These are phyloP conservation scores for Acropternis orthonyx DNA, from an alignment of 2,797 vertebrate species.

Conservation along the genomic window DNA sequence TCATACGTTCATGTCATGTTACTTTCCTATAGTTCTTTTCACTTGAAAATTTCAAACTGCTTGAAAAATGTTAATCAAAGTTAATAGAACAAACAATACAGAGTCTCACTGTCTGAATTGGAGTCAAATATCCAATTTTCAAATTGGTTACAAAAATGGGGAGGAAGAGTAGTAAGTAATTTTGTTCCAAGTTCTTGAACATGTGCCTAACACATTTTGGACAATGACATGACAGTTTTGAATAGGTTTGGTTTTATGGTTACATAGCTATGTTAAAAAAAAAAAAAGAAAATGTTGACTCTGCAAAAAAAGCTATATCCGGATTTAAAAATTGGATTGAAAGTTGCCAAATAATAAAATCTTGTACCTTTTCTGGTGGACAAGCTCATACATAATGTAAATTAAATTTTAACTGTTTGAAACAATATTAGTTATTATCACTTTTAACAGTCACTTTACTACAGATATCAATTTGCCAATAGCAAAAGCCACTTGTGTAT, in stretches of 20 bases:
- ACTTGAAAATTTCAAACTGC: neutral
- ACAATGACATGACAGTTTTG: neutral
- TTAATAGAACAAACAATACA: neutral
- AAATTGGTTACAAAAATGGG: neutral
- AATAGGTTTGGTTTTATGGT: neutral
- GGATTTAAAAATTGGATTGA: neutral
- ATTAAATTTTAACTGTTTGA: neutral
- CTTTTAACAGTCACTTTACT: neutral
- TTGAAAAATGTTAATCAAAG: neutral
- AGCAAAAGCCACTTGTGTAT: neutral
- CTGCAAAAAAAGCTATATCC: neutral
- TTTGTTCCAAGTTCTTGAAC: neutral
- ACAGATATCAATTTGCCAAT: neutral
- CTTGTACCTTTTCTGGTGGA: neutral
- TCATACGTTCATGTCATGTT: neutral
- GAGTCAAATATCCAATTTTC: neutral
- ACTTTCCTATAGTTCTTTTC: neutral
- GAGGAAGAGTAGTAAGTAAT: neutral
- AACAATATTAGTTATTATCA: neutral
- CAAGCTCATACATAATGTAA: neutral
- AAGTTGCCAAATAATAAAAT: neutral
- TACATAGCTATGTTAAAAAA: neutral
- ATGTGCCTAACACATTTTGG: neutral
- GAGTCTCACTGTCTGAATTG: neutral
- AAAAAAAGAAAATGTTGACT: neutral